These are phyloP conservation scores for Cataglyphis altisquamis DNA, from an alignment of 2,888 invertebrate species.

Conservation along the genomic window DNA sequence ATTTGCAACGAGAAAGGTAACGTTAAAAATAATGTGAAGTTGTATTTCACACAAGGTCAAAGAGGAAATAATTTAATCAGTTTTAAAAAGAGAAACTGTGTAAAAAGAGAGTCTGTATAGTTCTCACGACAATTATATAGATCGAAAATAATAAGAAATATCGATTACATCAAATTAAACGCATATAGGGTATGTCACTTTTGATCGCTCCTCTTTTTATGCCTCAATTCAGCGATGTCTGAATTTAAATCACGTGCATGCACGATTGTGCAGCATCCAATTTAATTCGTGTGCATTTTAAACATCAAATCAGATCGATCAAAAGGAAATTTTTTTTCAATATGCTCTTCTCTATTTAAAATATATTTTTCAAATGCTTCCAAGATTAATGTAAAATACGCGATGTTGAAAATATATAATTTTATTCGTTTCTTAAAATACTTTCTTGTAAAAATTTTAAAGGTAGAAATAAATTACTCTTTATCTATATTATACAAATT, in stretches of 20 bases:
- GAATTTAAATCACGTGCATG: slow-evolving; percentile 32
- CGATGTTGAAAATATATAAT: not conserved
- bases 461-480: not conserved
- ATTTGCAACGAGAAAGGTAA: not conserved
- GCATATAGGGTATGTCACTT: slow-evolving; percentile 20
- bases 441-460: not conserved
- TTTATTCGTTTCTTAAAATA: not conserved
- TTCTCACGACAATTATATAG: slow-evolving; percentile 28
- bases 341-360: slow-evolving; percentile 13
- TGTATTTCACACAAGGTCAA: slow-evolving; percentile 10
- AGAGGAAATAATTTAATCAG: slow-evolving; percentile 37
- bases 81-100: slow-evolving; percentile 20
- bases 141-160: slow-evolving; percentile 24
- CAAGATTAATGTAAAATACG: not conserved
- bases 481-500: not conserved
- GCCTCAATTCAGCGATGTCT: slow-evolving; percentile 11
- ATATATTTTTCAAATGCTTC: not conserved
- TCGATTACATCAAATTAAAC: slow-evolving; percentile 46
- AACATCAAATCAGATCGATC: slow-evolving; percentile 11
- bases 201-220: slow-evolving; percentile 14
- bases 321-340: slow-evolving; percentile 27
- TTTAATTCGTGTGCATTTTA: slow-evolving; percentile 8
- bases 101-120: not conserved
- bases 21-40: slow-evolving; percentile 40
- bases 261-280: slow-evolving; percentile 33